phyloP scores from a whole-genome alignment of 1,140 invertebrate genomes.

The Tigriopus japonicus region DNA sequence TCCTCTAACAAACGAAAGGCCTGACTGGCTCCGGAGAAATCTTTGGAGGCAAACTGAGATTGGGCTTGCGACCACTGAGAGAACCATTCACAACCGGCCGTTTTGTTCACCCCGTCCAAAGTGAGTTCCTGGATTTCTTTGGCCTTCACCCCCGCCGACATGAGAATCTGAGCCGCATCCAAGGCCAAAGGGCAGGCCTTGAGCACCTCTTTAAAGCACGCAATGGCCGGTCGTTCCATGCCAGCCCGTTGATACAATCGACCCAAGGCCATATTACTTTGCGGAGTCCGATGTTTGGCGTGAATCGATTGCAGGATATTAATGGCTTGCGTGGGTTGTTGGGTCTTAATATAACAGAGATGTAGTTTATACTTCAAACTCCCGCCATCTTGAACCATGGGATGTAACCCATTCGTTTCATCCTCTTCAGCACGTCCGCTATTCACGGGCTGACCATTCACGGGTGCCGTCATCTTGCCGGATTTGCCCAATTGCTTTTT shows the following conservation, averaged over 20 bases:
- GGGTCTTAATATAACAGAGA: slow-evolving; percentile 41
- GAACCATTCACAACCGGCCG: slow-evolving; percentile 33
- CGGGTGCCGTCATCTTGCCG: not conserved
- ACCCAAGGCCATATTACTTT: slow-evolving; percentile 49
- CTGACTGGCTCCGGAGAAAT: slow-evolving; percentile 39
- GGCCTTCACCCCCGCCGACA: slow-evolving; percentile 45
- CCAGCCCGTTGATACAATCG: slow-evolving; percentile 48
- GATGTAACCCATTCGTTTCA: not conserved
- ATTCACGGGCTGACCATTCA: not conserved
- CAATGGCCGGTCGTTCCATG: slow-evolving; percentile 46
- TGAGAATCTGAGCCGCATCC: slow-evolving; percentile 43
- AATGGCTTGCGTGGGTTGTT: slow-evolving; percentile 41
- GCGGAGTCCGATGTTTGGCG: slow-evolving; percentile 43
- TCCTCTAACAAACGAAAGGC: slow-evolving; percentile 42
- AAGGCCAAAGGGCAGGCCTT: slow-evolving; percentile 51
- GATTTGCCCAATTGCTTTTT: not conserved
- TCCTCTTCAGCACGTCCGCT: not conserved
- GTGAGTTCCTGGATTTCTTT: slow-evolving; percentile 46
- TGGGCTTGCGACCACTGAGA: slow-evolving; percentile 46
- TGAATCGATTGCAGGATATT: slow-evolving; percentile 43
- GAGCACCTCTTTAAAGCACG: slow-evolving; percentile 49
- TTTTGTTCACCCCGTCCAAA: slow-evolving; percentile 31
- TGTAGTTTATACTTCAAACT: slow-evolving; percentile 56
- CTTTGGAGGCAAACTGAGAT: slow-evolving; percentile 37
- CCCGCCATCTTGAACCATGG: not conserved